Percentiles rank a stretch among this genome's conserved stretches.
Evolutionary conservation across 2,888 invertebrate species (phyloP).

Genomic region (Hypselothyrea guttata): DNA sequence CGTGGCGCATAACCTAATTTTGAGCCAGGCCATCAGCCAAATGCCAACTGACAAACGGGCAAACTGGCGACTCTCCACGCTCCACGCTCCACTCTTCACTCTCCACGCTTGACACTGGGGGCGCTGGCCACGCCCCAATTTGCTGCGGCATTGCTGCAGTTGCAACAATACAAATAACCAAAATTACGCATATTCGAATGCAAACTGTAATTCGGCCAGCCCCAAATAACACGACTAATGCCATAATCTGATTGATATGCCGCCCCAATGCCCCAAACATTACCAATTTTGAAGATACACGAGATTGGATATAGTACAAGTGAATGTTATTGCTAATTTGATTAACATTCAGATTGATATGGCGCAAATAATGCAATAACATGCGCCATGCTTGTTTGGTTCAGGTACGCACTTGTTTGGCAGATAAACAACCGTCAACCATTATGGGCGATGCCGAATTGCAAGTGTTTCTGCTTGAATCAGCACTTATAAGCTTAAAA

Average conservation of each 20-base stretch:
- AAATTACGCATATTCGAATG: slow-evolving; percentile 31
- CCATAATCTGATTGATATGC: slow-evolving; percentile 29
- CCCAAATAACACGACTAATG: slow-evolving; percentile 41
- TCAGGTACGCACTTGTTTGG: no score
- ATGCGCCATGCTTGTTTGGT: no score
- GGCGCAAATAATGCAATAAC: not conserved
- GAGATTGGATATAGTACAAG: no score
- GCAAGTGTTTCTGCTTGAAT: no score
- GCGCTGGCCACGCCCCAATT: slow-evolving; percentile 5
- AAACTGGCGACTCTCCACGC: not conserved
- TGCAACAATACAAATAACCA: slow-evolving; percentile 16
- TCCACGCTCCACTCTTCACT: slow-evolving; percentile 8
- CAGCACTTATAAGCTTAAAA: no score
- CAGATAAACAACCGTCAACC: no score
- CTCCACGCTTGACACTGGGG: slow-evolving; percentile 19
- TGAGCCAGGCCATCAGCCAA: slow-evolving; percentile 23
- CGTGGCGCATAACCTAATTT: slow-evolving; percentile 53
- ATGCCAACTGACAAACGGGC: slow-evolving; percentile 13
- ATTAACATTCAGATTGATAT: no score
- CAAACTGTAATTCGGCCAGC: slow-evolving; percentile 24
- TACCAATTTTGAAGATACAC: no score
- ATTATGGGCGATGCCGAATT: no score
- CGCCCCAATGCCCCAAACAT: slow-evolving; percentile 3
- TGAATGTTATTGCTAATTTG: no score
- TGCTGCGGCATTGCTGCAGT: slow-evolving; percentile 24